Percentiles rank a stretch among this genome's conserved stretches.
Conservation (phyloP, 2,888 invertebrate genomes). For the Nysson spinosus region DNA sequence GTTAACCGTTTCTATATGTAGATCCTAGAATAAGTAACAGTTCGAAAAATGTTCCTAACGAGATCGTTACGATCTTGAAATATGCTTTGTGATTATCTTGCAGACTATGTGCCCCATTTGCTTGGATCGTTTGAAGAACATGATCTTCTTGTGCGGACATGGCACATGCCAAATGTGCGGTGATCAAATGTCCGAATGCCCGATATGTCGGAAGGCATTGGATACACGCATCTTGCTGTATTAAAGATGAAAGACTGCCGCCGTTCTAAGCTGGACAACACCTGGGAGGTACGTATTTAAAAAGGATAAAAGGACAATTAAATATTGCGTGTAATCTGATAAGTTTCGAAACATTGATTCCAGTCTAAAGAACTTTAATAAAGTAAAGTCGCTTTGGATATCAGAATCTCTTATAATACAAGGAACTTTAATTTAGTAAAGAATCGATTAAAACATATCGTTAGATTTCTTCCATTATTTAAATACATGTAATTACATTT, state of each 20-base stretch:
- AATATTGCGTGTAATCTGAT: slow-evolving; percentile 26
- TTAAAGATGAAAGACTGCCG: slow-evolving; percentile 70
- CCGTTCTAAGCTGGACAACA: background rate
- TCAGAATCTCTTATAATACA: too few relatives aligned
- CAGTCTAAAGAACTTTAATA: too few relatives aligned
- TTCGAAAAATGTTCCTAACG: too few relatives aligned
- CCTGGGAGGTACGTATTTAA: background rate
- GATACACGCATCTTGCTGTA: slow-evolving; percentile 97
- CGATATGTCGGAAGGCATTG: slow-evolving; percentile 97
- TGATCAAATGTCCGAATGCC: slow-evolving; percentile 97
- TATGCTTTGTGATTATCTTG: slow-evolving; percentile 63
- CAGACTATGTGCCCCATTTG: slow-evolving; percentile 99
- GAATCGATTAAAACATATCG: background rate
- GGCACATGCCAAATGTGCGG: slow-evolving; percentile 99
- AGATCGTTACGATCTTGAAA: background rate
- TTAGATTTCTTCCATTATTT: too few relatives aligned
- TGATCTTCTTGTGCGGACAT: slow-evolving; percentile 99
- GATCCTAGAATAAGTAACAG: too few relatives aligned
- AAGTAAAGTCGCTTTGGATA: too few relatives aligned
- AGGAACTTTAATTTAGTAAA: too few relatives aligned
- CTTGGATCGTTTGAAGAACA: slow-evolving; percentile 97
- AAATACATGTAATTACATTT: too few relatives aligned
- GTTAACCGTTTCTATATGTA: too few relatives aligned
- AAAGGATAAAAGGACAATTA: slow-evolving; percentile 28
- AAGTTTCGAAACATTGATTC: too few relatives aligned